These are phyloP conservation scores for Hypanus sabinus DNA, from an alignment of 2,113 vertebrate genomes.

Conservation along the genomic window DNA sequence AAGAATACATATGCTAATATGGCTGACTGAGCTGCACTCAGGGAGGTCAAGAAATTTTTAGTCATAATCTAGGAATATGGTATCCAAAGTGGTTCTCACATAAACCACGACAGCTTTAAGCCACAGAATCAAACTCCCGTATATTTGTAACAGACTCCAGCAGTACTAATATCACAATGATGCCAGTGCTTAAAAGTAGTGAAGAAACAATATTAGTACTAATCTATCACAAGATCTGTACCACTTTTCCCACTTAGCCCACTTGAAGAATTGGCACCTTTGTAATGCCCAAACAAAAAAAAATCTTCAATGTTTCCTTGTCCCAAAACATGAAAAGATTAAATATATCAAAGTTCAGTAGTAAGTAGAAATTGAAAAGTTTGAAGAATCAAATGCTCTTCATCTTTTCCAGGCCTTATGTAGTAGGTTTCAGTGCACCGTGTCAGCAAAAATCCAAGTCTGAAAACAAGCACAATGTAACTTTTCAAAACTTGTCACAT, in stretches of 20 bases:
- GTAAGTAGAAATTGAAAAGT: conserved; percentile 35
- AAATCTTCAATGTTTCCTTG: neutral
- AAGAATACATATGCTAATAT: neutral
- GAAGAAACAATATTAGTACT: conserved; percentile 17
- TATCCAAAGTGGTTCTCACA: neutral
- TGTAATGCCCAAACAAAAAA: conserved; percentile 21
- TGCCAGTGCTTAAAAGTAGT: conserved; percentile 1
- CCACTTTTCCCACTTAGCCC: neutral
- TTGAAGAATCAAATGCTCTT: conserved; percentile 32
- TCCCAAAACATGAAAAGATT: conserved; percentile 31
- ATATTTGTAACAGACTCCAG: conserved; percentile 1
- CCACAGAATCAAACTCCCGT: neutral
- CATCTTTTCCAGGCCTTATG: conserved; percentile 32
- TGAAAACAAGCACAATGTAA: conserved; percentile 6
- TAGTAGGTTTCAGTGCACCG: conserved; percentile 31
- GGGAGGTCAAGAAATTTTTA: neutral
- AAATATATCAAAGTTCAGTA: conserved; percentile 34
- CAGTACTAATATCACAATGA: conserved; percentile 19
- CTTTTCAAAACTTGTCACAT: neutral
- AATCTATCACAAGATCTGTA: neutral
- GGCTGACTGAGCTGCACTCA: neutral
- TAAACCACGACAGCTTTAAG: neutral
- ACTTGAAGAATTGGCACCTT: conserved; percentile 27
- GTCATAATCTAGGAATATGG: neutral
- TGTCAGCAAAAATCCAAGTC: conserved; percentile 31